Evolutionary conservation across 2,797 vertebrate species (phyloP), one percentile per base, ranked within the genome.

Genomic region (Mus spretus): DNA sequence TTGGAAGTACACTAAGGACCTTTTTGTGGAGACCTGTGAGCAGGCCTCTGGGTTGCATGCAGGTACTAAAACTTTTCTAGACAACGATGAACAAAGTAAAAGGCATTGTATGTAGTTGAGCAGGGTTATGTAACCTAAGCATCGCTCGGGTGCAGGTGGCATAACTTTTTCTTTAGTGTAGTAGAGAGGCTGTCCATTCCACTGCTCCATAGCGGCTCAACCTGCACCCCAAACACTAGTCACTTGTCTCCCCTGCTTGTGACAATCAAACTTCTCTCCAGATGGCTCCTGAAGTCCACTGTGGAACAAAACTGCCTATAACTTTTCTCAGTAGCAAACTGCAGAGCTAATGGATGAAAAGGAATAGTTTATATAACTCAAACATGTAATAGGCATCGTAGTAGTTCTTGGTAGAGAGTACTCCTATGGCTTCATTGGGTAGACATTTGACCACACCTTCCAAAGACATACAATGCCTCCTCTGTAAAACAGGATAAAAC

Each of bases 341-440:
- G 14, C 9, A 40, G 20, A 44, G 88, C 11, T 91, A 86, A 26
- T 65, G 37, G 83, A 55, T 40, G 1, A 40, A 28, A 87, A 74
- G 37, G 34, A 84, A 1, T n/a, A 2, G 80, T 88, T 87, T 55
- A 67, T 10, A 22, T 50, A 20, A 75, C 72, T 59, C 81, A 65
- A 83, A 89, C 47, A 91, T 61, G 31, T 14, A 3, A 55, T 44
- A 24, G 2, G 3, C 53, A 31, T 50, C 11, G 63, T 47, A 91
- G 13, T 8, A 63, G 5, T 34, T 67, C 19, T 50, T 50, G 44
- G 3, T 85, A 85, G 50, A 86, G 8, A 53, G 67, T 37, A 53
- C 20, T 89, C 87, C 40, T 70, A 44, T 89, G 10, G 70, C 61
- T 97, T 53, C 95, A 44, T 1, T 96, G 28, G 31, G 1, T 47